Base-by-base conservation (phyloP, 2,113 vertebrate genomes). In the Halcyon malimbica region DNA sequence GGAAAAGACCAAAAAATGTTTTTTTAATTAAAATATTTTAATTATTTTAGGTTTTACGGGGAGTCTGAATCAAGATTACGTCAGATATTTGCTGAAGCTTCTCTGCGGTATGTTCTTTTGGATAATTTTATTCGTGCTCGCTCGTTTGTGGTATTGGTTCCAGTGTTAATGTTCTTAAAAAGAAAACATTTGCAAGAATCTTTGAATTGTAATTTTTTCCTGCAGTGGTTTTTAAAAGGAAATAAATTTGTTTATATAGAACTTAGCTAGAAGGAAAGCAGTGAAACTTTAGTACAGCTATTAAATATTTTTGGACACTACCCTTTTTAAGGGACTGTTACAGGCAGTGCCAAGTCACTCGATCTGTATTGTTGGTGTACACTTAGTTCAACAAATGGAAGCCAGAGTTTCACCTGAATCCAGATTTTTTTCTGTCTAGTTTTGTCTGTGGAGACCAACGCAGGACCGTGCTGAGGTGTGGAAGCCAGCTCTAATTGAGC, bases 31-130 rank as follows among this genome's bases (percentile, higher is more conserved):
- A 87, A 94, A 73, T 89, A 68, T 81, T 89, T 86, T 60, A 44
- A 88, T 93, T 87, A 29, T 97, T 97, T 9, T 82, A 99, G 99
- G 91, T 99, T 99, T 97, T 99, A 99, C 13, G 99, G 99, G 21
- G 99, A 99, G 95, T 99, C 99, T 3, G 99, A 99, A 95, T 99
- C 98, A 6, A 98, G 97, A 60, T 97, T 99, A 71, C 99, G 99
- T 62, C 98, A 99, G 93, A 99, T 99, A 93, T 99, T 99, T 94
- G 97, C 98, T 13, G 99, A 99, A 90, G 99, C 99, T 23, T 98
- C 99, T 90, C 95, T 98, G 93, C 96, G 98, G 99, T 99, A 98
- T 28, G 76, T 75, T 83, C 41, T 87, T 75, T 85, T 33, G 87
- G 84, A 63, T 79, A 35, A 57, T 90, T 84, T 51, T 89, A 13